These are phyloP conservation scores for Drosophila fungiperda DNA, from an alignment of 2,888 invertebrate genomes.

Conservation along the genomic window DNA sequence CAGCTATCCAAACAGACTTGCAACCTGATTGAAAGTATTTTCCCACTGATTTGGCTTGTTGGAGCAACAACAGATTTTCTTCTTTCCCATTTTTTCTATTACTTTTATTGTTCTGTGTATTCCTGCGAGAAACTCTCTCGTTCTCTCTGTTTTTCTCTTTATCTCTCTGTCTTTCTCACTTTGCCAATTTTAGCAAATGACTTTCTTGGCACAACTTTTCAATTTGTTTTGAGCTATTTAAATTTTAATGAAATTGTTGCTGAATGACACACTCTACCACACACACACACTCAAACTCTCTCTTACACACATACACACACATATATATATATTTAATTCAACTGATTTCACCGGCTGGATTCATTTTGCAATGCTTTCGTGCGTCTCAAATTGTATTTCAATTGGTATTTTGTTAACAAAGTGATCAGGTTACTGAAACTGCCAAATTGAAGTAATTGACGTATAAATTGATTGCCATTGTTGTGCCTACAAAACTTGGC, in stretches of 20 bases:
- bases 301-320: conserved; percentile 17
- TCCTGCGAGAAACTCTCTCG: not conserved
- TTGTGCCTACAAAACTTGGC: conserved; percentile 7
- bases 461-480: conserved; percentile 30
- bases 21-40: conserved; percentile 65
- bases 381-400: conserved; percentile 49
- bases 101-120: conserved; percentile 21
- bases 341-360: conserved; percentile 19
- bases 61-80: conserved; percentile 20
- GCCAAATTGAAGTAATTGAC: conserved; percentile 39
- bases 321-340: conserved; percentile 1
- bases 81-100: conserved; percentile 4
- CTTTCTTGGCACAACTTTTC: conserved; percentile 70
- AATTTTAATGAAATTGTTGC: conserved; percentile 70
- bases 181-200: conserved; percentile 73
- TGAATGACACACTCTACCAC: conserved; percentile 38
- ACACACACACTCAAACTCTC: conserved; percentile 8
- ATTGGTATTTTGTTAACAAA: conserved; percentile 39
- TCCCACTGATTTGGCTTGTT: conserved; percentile 47
- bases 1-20: conserved; percentile 53
- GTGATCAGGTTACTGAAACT: conserved; percentile 16
- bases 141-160: not conserved
- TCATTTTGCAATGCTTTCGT: conserved; percentile 31
- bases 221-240: conserved; percentile 66
- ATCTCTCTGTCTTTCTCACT: conserved; percentile 15